These are phyloP conservation scores for Synanthedon vespiformis DNA, from an alignment of 2,888 invertebrate species.

Conservation along the genomic window DNA sequence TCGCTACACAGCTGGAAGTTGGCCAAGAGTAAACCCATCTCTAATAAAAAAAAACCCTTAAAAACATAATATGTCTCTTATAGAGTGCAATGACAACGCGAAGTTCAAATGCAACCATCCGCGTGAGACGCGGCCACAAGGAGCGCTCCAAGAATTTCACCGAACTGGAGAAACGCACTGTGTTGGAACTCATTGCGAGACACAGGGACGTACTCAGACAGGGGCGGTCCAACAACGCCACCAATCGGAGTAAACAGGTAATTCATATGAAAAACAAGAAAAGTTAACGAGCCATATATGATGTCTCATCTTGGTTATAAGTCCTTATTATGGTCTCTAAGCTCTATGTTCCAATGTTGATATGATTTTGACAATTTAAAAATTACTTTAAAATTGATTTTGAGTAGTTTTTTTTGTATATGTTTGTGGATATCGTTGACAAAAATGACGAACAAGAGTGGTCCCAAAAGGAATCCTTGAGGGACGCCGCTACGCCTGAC, in stretches of 20 bases:
- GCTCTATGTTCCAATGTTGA: too few species aligned
- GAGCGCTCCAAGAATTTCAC: slow-evolving; percentile 69
- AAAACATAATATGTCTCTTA: neutral
- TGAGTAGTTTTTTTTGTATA: neutral
- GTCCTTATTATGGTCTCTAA: too few species aligned
- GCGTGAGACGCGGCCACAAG: slow-evolving; percentile 65
- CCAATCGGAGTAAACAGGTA: slow-evolving; percentile 65
- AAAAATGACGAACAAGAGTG: neutral
- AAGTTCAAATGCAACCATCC: slow-evolving; percentile 41
- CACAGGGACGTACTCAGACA: slow-evolving; percentile 66
- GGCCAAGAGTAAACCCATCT: too few species aligned
- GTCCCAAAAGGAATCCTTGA: neutral
- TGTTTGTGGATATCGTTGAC: too few species aligned
- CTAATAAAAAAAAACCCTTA: too few species aligned
- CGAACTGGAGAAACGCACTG: slow-evolving; percentile 62
- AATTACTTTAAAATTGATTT: too few species aligned
- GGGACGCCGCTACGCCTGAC: neutral
- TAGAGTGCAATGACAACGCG: slow-evolving; percentile 65
- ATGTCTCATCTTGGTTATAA: too few species aligned
- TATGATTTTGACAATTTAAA: too few species aligned
- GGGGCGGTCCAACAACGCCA: slow-evolving; percentile 67
- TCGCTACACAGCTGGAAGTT: too few species aligned
- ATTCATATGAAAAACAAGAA: neutral
- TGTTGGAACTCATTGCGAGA: slow-evolving; percentile 60
- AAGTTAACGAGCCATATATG: neutral